Evolutionary conservation across 2,888 invertebrate species (phyloP).

Genomic region (Drosophila recens): DNA sequence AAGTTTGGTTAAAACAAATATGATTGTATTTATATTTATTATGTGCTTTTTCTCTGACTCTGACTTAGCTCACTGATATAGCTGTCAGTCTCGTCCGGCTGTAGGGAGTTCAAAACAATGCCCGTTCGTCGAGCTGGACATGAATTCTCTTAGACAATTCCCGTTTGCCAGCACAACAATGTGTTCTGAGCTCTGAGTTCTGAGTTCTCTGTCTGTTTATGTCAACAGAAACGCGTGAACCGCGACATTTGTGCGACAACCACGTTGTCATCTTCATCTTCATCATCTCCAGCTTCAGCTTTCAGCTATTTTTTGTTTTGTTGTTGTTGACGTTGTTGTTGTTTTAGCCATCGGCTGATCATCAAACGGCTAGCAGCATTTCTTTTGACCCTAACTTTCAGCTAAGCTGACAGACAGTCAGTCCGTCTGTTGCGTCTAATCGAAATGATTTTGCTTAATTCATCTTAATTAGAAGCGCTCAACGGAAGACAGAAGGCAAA

Average conservation of each 20-base stretch:
- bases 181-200: neutral
- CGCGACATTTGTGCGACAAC: slow-evolving; percentile 37
- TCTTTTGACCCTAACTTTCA: slow-evolving; percentile 12
- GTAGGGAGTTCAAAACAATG: neutral
- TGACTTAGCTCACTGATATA: neutral
- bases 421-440: slow-evolving; percentile 58
- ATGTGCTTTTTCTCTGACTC: too few species aligned
- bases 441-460: slow-evolving; percentile 82
- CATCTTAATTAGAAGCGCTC: slow-evolving; percentile 81
- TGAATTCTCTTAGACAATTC: slow-evolving; percentile 2
- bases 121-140: slow-evolving; percentile 5
- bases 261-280: slow-evolving; percentile 32
- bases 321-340: slow-evolving; percentile 5
- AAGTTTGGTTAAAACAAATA: too few species aligned
- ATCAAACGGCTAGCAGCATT: slow-evolving; percentile 69
- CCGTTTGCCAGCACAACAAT: slow-evolving; percentile 5
- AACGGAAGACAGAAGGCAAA: slow-evolving; percentile 42
- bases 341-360: slow-evolving; percentile 66
- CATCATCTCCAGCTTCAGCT: slow-evolving; percentile 3
- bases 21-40: too few species aligned
- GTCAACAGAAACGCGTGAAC: slow-evolving; percentile 30
- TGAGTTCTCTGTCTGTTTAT: slow-evolving; percentile 14
- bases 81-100: neutral
- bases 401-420: slow-evolving; percentile 1
- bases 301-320: neutral